These are phyloP conservation scores for Drosophila kambysellisi DNA, from an alignment of 2,888 invertebrate species.

Conservation along the genomic window DNA sequence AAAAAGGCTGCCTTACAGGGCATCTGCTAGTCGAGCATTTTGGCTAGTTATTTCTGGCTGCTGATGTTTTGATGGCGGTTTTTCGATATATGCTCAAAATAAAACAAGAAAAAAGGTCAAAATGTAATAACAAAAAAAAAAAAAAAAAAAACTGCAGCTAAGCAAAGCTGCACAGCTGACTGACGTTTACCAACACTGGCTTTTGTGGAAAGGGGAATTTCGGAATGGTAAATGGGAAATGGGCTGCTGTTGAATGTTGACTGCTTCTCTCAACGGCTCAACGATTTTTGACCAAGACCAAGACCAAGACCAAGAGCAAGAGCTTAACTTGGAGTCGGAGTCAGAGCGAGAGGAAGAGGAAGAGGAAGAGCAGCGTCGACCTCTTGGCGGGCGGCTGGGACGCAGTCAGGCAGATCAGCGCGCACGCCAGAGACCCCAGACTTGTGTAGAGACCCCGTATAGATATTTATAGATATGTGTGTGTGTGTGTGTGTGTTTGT, in stretches of 20 bases:
- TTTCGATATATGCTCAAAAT: conserved; percentile 40
- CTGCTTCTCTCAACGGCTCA: conserved; percentile 73
- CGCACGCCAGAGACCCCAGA: conserved; percentile 68
- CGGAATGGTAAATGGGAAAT: conserved; percentile 27
- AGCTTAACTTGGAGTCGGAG: conserved; percentile 3
- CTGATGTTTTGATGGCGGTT: conserved; percentile 31
- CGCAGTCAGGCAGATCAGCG: conserved; percentile 79
- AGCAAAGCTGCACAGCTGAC: conserved; percentile 64
- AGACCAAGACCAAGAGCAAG: conserved; percentile 55
- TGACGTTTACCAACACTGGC: conserved; percentile 65
- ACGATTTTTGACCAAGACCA: conserved; percentile 81
- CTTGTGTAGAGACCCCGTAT: conserved; percentile 23
- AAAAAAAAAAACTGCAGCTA: conserved; percentile 42
- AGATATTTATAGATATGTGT: conserved; percentile 19
- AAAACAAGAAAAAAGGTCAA: background rate
- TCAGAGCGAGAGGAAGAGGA: background rate
- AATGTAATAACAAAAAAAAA: conserved; percentile 5
- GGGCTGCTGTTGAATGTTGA: conserved; percentile 52
- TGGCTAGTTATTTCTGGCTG: background rate
- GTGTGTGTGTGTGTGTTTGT: background rate
- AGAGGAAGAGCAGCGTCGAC: conserved; percentile 52
- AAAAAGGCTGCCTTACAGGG: background rate
- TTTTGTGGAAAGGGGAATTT: background rate
- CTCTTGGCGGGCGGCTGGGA: conserved; percentile 62
- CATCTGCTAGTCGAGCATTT: background rate